Base-by-base conservation (phyloP, 2,888 invertebrate genomes). In the Thymelicus sylvestris region DNA sequence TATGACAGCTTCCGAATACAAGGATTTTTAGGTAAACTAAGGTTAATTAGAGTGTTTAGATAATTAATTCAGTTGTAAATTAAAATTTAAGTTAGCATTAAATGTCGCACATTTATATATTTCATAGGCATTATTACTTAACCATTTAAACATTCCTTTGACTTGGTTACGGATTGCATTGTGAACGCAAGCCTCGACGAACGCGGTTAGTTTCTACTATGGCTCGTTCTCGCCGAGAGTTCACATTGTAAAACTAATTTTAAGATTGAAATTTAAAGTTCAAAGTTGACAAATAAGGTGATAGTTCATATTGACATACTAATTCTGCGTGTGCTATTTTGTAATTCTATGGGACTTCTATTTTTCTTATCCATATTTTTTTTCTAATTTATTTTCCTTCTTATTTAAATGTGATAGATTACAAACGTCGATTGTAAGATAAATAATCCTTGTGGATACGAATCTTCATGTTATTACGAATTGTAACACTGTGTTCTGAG, bases 111-210 rank as follows among this genome's bases (percentile, higher is more conserved):
- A 90, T 90, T 88, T 88, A 86, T 88, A 83, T 89, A 88, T 86
- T 90, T 88, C 90, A 92, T 93, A 93, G 92, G 93, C 92, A 91
- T 93, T 90, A 91, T 90, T 93, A 93, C 93, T 92, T 93, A 93
- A 92, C 91, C 89, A 88, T 91, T 91, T 86, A 89, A 90, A 93
- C 93, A 93, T 93, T 93, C 93, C 93, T 92, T 91, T 89, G 90
- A 91, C 90, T 90, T 85, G 91, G 90, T 91, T 90, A 88, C 81
- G 84, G 85, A 80, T 85, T 83, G 84, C 88, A 83, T 76, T 87
- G 91, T 91, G 90, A 78, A 85, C 78, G 48, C n/a, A 61, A 57
- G 48, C 48, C 69, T 64, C 66, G 10, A 52, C 12, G 31, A 15
- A 13, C 15, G 38, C 50, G 38, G 31, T 63, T 24, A 62, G 8